Evolutionary conservation across 2,797 vertebrate genomes (phyloP).

Genomic region (Fratercula arctica): DNA sequence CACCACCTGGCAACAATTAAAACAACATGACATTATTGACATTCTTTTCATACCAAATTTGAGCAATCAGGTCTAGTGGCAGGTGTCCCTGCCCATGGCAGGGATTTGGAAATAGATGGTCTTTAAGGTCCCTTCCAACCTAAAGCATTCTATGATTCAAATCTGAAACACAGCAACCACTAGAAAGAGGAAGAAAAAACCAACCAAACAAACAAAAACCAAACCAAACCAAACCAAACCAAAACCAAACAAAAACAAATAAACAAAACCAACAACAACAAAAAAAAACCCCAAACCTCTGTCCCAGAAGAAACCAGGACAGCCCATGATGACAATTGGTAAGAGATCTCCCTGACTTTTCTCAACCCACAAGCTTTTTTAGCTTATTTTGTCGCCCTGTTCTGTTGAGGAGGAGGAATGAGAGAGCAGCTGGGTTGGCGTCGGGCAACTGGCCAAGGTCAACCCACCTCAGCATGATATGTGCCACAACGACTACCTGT

Average conservation of each 20-base stretch:
- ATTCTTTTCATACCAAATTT: background rate
- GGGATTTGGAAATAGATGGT: background rate
- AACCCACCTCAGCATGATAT: background rate
- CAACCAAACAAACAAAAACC: too few relatives aligned
- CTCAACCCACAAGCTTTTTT: background rate
- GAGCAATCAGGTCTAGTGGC: background rate
- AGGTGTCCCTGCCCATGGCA: background rate
- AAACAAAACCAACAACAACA: too few relatives aligned
- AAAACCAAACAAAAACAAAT: too few relatives aligned
- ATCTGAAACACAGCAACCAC: background rate
- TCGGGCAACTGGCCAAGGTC: background rate
- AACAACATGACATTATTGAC: background rate
- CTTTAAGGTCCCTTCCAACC: background rate
- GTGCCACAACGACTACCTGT: background rate
- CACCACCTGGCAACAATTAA: background rate
- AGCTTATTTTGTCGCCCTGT: background rate
- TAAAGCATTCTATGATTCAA: background rate
- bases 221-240: too few relatives aligned
- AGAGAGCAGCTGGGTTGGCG: background rate
- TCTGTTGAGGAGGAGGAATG: background rate
- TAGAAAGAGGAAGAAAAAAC: background rate
- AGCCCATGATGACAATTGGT: rapidly evolving
- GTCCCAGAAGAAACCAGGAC: background rate
- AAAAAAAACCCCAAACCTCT: background rate
- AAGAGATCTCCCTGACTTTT: background rate